Evolutionary conservation across 2,888 invertebrate genomes (phyloP).

Genomic region (Orchestes rusci): DNA sequence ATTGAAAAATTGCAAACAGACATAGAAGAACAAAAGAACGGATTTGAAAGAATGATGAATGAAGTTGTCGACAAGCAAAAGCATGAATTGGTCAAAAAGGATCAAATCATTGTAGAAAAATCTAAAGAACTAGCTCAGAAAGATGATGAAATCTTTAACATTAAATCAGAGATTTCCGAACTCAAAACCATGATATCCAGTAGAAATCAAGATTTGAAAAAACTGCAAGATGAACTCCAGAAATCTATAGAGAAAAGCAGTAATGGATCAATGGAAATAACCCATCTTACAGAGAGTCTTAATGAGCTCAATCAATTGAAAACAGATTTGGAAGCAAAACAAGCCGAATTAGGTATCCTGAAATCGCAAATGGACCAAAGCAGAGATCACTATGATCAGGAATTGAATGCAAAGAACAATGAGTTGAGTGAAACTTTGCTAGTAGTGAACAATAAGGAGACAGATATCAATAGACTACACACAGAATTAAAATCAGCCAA

Average conservation of each 20-base stretch:
- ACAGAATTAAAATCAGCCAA: conserved; percentile 27
- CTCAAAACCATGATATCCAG: conserved; percentile 9
- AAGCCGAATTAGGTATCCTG: conserved; percentile 14
- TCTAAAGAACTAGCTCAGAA: conserved; percentile 14
- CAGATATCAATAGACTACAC: conserved; percentile 35
- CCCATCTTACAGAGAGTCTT: background rate
- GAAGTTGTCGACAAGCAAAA: conserved; percentile 13
- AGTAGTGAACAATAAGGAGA: conserved; percentile 32
- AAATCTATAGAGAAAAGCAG: conserved; percentile 9
- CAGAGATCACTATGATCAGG: conserved; percentile 17
- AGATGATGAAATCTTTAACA: conserved; percentile 14
- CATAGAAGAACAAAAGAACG: conserved; percentile 11
- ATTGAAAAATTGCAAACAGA: conserved; percentile 22
- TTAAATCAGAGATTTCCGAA: conserved; percentile 5
- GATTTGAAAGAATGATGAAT: conserved; percentile 12
- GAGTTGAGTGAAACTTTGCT: conserved; percentile 17
- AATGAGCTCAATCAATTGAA: conserved; percentile 9
- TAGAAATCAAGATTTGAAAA: conserved; percentile 14
- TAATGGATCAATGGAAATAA: conserved; percentile 7
- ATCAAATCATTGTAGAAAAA: conserved; percentile 5
- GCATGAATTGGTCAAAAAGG: conserved; percentile 11
- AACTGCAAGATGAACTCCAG: conserved; percentile 17
- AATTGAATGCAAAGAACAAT: conserved; percentile 17
- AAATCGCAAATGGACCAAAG: conserved; percentile 15
- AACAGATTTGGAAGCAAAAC: conserved; percentile 10